Evolutionary conservation across 2,888 invertebrate species (phyloP).

Genomic region (Drosophila bunnanda): DNA sequence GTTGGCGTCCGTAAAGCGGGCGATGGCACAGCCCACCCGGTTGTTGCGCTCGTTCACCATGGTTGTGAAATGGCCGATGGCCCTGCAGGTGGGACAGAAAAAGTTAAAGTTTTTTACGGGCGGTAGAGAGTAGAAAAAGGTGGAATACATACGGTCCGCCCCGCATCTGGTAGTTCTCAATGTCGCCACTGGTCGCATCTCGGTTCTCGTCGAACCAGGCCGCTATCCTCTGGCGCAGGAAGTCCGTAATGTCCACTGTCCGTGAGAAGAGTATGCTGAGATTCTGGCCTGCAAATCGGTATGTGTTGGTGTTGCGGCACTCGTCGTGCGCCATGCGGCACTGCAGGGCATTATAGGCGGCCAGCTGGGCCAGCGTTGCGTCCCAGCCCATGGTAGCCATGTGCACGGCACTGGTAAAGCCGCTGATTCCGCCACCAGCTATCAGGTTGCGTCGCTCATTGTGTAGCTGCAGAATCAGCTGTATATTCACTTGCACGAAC

Average conservation of each 20-base stretch:
- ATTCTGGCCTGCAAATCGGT: constrained; percentile 69
- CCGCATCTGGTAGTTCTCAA: constrained; percentile 54
- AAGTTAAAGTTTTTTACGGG: background rate
- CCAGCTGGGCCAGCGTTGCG: constrained; percentile 57
- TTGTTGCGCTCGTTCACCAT: constrained; percentile 70
- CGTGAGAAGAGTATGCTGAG: constrained; percentile 60
- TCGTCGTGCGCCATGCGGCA: constrained; percentile 71
- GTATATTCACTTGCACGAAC: constrained; percentile 55
- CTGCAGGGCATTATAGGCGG: constrained; percentile 67
- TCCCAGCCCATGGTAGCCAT: constrained; percentile 76
- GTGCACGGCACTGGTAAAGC: constrained; percentile 63
- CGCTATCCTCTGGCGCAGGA: constrained; percentile 58
- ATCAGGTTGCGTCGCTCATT: constrained; percentile 68
- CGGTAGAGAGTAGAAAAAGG: background rate
- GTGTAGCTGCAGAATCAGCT: constrained; percentile 62
- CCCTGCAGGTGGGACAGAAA: constrained; percentile 37
- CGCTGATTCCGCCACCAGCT: constrained; percentile 64
- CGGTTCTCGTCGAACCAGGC: constrained; percentile 65
- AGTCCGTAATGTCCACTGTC: constrained; percentile 35
- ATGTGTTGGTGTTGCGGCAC: constrained; percentile 69
- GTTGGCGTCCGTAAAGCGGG: constrained; percentile 54
- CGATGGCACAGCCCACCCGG: constrained; percentile 70
- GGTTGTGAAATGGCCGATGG: constrained; percentile 69
- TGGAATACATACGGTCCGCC: constrained; percentile 60
- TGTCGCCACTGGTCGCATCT: constrained; percentile 60